Conservation (phyloP, 2,113 vertebrate genomes). For the Mus spicilegus region DNA sequence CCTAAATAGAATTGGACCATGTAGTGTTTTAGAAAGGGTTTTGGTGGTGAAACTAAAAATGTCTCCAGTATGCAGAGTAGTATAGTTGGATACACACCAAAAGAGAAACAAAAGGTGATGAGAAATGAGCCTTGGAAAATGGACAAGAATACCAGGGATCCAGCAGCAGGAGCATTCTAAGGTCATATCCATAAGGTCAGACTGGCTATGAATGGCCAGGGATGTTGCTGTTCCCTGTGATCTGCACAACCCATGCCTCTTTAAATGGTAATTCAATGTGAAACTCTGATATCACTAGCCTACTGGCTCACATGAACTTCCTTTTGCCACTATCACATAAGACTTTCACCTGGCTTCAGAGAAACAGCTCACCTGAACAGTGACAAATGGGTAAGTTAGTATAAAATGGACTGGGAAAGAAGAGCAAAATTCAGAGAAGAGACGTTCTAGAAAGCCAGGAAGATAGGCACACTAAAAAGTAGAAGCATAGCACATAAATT, state of each 20-base stretch:
- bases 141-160: not conserved
- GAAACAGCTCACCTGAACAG: not conserved
- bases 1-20: not conserved
- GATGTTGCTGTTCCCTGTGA: too few species aligned
- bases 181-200: too few species aligned
- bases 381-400: not conserved
- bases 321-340: accelerated
- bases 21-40: not conserved
- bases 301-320: not conserved
- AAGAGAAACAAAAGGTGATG: not conserved
- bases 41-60: not conserved
- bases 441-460: not conserved
- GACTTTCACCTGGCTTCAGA: not conserved
- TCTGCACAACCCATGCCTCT: not conserved
- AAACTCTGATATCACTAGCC: not conserved
- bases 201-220: not conserved
- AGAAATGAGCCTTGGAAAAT: not conserved
- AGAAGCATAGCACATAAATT: not conserved
- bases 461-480: too few species aligned
- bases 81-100: not conserved
- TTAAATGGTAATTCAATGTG: not conserved
- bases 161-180: not conserved
- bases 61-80: not conserved
- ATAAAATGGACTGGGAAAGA: not conserved
- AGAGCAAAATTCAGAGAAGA: not conserved